Evolutionary conservation across 2,888 invertebrate genomes (phyloP).

Genomic region (Bhutanitis thaidina): DNA sequence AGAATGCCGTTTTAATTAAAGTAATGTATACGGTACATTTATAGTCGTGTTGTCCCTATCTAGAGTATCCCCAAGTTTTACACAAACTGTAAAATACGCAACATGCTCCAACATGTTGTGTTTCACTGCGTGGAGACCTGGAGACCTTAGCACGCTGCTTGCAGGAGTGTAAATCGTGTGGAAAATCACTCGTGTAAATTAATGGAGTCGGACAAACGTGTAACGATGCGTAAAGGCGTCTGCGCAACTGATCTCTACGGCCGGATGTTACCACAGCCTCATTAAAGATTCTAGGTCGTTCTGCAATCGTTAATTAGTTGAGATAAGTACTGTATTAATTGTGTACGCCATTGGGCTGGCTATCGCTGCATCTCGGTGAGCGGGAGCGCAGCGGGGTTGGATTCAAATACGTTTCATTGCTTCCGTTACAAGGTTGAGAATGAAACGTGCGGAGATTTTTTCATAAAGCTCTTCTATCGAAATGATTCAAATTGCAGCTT

Average conservation of each 20-base stretch:
- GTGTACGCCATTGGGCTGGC: conserved; percentile 66
- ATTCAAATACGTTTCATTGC: conserved; percentile 20
- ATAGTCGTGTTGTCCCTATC: not conserved
- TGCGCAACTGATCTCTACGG: conserved; percentile 36
- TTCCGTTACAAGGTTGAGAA: conserved; percentile 17
- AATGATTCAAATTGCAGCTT: not conserved
- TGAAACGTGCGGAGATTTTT: conserved; percentile 3
- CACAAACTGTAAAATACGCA: not conserved
- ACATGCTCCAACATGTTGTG: conserved; percentile 2
- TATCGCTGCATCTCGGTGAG: conserved; percentile 59
- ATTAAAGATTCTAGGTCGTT: conserved; percentile 77
- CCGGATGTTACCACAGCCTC: conserved; percentile 74
- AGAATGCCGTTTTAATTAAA: not conserved
- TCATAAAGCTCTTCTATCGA: conserved; percentile 1
- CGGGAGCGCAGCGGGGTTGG: conserved; percentile 16
- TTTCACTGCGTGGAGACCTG: not conserved
- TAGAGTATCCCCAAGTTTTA: not conserved
- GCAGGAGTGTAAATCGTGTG: conserved; percentile 11
- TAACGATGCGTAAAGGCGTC: conserved; percentile 31
- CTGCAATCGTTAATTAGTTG: conserved; percentile 74
- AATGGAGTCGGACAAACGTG: conserved; percentile 19
- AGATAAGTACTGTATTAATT: conserved; percentile 77
- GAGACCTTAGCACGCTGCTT: not conserved
- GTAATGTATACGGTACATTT: not conserved
- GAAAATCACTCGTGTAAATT: conserved; percentile 19